Base-by-base conservation (phyloP, 2,888 invertebrate genomes). In the Erebia aethiops region DNA sequence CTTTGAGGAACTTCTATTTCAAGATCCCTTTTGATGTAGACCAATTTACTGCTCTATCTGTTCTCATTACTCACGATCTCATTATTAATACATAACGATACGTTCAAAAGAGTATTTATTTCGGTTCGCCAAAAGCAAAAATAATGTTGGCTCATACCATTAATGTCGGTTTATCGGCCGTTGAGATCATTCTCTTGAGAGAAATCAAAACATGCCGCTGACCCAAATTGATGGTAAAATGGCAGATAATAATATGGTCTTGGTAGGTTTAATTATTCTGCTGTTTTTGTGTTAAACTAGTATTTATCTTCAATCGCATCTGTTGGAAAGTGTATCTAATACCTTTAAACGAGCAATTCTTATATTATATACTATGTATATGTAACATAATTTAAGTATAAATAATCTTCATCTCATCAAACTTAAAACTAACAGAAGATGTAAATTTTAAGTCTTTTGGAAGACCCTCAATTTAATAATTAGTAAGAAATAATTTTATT, bases 121-220 rank as follows among this genome's bases (percentile, higher is more conserved):
- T 65, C 68, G 71, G 73, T 79, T 77, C 51, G 74, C 77, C 69
- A 78, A 80, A 80, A 82, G 78, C 77, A 79, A 80, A 84, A 82
- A 82, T 84, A 82, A 82, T 82, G 75, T 80, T 79, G 76, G 77
- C 72, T 77, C 76, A 75, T 76, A 71, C 76, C 60, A 70, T 72
- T 72, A 72, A 58, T 52, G 51, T 66, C 69, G 63, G 58, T 54
- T 69, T 70, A 70, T 80, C 80, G 77, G 71, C 75, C 79, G 80
- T 83, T 80, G 67, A 76, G 70, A 77, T 76, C 77, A 77, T 68
- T 72, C 65, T 70, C 56, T 72, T 67, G 66, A 69, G 70, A 69
- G 69, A 62, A 73, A 72, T 70, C 68, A 71, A 74, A 73, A 72
- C 60, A 61, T 58, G 67, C 64, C 49, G 61, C 66, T 67, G 72